These are phyloP conservation scores for Kryptolebias ocellatus DNA, from an alignment of 2,797 vertebrate species.

Conservation along the genomic window DNA sequence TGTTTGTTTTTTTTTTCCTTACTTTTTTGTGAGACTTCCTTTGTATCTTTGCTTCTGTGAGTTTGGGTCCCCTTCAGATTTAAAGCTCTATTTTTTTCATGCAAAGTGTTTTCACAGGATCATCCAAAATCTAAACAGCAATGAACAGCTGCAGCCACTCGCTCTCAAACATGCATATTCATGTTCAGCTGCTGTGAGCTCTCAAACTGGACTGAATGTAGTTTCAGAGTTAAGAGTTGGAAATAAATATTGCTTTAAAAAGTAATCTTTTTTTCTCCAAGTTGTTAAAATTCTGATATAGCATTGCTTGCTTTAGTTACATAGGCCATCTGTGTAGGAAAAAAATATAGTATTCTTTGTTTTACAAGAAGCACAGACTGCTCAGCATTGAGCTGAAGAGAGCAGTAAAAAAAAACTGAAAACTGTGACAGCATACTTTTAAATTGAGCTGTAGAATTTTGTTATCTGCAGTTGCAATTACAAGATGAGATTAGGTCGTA, in stretches of 20 bases:
- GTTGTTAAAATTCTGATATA: slow-evolving; percentile 9
- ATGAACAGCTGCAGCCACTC: slow-evolving; percentile 14
- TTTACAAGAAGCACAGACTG: too few species aligned
- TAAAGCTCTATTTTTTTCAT: not conserved
- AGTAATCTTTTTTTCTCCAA: not conserved
- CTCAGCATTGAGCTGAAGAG: not conserved
- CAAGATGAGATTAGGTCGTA: not conserved
- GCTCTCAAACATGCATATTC: slow-evolving; percentile 42
- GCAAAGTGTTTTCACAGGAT: slow-evolving; percentile 8
- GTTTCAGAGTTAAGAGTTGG: not conserved
- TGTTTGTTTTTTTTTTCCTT: not conserved
- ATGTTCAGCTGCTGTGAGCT: slow-evolving; percentile 40
- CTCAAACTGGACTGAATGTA: slow-evolving; percentile 10
- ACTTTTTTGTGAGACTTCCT: not conserved
- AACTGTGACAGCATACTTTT: not conserved
- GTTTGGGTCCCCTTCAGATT: not conserved
- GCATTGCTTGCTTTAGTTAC: slow-evolving; percentile 1
- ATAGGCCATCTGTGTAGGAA: slow-evolving; percentile 12
- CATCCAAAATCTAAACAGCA: slow-evolving; percentile 6
- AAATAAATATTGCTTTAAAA: slow-evolving; percentile 12
- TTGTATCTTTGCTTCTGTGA: not conserved
- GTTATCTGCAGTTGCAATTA: not conserved
- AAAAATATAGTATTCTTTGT: not conserved
- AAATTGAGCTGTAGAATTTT: not conserved
- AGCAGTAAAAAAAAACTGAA: too few species aligned